These are phyloP conservation scores for Sternarchorhynchus goeldii DNA, from an alignment of 2,797 vertebrate species.

Conservation along the genomic window DNA sequence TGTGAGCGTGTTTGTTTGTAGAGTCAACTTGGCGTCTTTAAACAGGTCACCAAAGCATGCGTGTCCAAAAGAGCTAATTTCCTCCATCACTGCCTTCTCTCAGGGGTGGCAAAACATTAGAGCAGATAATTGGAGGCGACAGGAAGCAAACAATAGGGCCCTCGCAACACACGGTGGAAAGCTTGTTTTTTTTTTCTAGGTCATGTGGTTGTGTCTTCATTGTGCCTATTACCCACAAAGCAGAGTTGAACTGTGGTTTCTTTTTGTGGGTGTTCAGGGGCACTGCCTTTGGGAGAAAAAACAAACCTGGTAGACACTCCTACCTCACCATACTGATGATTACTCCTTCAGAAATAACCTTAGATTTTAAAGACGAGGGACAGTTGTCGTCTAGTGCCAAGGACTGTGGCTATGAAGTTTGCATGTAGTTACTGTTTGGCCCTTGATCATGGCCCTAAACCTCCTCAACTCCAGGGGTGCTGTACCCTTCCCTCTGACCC, in stretches of 20 bases:
- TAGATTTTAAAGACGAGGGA: too few relatives aligned
- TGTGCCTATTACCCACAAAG: not conserved
- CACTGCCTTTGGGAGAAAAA: too few relatives aligned
- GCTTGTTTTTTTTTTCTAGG: slow-evolving; percentile 14
- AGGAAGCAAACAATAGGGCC: slow-evolving; percentile 18
- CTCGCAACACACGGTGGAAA: not conserved
- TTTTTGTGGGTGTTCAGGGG: too few relatives aligned
- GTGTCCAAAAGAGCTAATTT: slow-evolving; percentile 38
- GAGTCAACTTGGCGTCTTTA: slow-evolving; percentile 1
- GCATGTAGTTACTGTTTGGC: too few relatives aligned
- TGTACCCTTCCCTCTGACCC: too few relatives aligned
- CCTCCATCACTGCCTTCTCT: slow-evolving; percentile 30
- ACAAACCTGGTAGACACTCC: too few relatives aligned
- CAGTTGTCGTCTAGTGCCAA: too few relatives aligned
- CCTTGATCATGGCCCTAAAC: too few relatives aligned
- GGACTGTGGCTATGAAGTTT: too few relatives aligned
- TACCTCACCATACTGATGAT: too few relatives aligned
- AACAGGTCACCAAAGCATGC: slow-evolving; percentile 43
- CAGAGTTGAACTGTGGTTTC: not conserved
- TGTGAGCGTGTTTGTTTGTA: slow-evolving; percentile 15
- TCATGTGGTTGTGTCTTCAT: not conserved
- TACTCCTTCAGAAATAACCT: too few relatives aligned
- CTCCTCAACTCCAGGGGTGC: too few relatives aligned
- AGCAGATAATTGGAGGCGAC: slow-evolving; percentile 13
- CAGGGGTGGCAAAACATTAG: slow-evolving; percentile 34